Evolutionary conservation across 1,140 invertebrate species (phyloP).

Genomic region (Brachionus koreanus): DNA sequence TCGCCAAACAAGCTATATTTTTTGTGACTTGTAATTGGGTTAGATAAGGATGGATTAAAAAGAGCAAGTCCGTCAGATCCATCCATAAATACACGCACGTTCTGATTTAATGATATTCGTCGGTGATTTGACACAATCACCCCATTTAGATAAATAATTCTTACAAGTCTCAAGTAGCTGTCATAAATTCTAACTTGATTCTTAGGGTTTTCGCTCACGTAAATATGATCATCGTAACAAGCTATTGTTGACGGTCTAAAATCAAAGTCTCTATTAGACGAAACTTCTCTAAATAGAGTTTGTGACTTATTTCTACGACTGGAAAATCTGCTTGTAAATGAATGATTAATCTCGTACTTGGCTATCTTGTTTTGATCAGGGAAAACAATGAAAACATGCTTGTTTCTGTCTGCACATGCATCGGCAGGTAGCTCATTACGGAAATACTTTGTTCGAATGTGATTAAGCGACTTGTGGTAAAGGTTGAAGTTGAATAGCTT

Average conservation of each 20-base stretch:
- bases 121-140: conserved; percentile 9
- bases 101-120: not conserved
- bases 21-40: not conserved
- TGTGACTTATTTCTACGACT: not conserved
- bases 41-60: conserved; percentile 19
- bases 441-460: conserved; percentile 22
- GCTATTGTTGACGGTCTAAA: conserved; percentile 33
- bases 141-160: conserved; percentile 23
- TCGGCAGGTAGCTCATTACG: conserved; percentile 12
- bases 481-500: conserved; percentile 28
- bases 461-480: not conserved
- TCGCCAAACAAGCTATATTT: not conserved
- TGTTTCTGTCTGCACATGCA: conserved; percentile 30
- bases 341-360: conserved; percentile 12
- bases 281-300: conserved; percentile 7
- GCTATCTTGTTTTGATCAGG: conserved; percentile 42
- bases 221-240: conserved; percentile 30
- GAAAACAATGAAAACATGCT: conserved; percentile 27
- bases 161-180: not conserved
- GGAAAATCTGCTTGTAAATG: not conserved
- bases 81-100: conserved; percentile 2
- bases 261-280: not conserved
- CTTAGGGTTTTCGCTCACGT: conserved; percentile 15
- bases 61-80: conserved; percentile 21
- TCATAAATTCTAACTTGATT: conserved; percentile 37